A percentile compares a stretch with the other conserved stretches of the same genome.
These are phyloP conservation scores for Nymphalis polychloros DNA, from an alignment of 2,888 invertebrate genomes.

Conservation along the genomic window DNA sequence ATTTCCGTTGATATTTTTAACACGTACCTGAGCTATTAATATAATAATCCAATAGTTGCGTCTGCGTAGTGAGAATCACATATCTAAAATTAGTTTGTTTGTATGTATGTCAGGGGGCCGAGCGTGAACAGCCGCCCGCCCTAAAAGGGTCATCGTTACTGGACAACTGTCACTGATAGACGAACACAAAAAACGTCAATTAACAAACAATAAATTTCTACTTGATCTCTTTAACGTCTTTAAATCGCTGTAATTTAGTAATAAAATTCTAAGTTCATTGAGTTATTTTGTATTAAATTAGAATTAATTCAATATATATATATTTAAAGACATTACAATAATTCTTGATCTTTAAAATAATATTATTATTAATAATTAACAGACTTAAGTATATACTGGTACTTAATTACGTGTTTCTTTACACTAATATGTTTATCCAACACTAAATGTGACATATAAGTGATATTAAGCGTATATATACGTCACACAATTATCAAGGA, in stretches of 20 bases:
- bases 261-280: background rate
- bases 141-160: conserved; percentile 69
- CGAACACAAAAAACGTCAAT: conserved; percentile 20
- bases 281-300: background rate
- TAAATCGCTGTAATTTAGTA: background rate
- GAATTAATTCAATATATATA: background rate
- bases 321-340: too few species aligned
- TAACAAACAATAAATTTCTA: background rate
- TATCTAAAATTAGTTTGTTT: conserved; percentile 73
- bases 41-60: conserved; percentile 66
- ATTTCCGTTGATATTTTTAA: conserved; percentile 58
- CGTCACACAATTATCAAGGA: conserved; percentile 25
- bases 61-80: conserved; percentile 72
- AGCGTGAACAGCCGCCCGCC: conserved; percentile 59
- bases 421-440: too few species aligned
- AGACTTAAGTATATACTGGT: too few species aligned
- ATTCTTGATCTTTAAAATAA: too few species aligned
- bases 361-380: too few species aligned
- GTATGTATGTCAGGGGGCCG: conserved; percentile 79
- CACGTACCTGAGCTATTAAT: conserved; percentile 57
- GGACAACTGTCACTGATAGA: conserved; percentile 31
- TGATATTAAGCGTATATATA: background rate
- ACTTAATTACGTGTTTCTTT: too few species aligned
- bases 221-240: background rate
- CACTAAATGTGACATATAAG: background rate